A percentile compares a stretch with the other conserved stretches of the same genome.
phyloP scores from a whole-genome alignment of 2,113 vertebrate species.

The Calonectris borealis region DNA sequence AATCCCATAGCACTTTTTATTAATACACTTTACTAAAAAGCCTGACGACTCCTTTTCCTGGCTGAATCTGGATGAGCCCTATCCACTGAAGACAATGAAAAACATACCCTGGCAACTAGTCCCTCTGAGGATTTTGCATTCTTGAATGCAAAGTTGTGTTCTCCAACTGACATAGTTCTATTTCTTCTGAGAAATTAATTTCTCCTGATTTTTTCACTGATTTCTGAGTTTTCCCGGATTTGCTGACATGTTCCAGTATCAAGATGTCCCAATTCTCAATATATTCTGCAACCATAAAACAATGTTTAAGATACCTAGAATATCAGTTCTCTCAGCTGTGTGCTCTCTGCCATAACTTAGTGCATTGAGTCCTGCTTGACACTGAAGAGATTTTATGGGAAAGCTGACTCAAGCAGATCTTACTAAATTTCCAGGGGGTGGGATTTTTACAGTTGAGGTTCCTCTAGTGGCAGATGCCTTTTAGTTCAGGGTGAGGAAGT shows the following conservation, averaged over 20 bases:
- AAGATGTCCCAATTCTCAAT: neutral
- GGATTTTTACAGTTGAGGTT: neutral
- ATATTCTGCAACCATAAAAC: neutral
- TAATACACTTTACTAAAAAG: neutral
- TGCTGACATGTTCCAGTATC: neutral
- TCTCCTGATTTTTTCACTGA: neutral
- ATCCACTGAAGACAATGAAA: neutral
- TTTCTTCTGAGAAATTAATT: neutral
- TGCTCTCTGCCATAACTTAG: neutral
- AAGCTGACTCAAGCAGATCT: neutral
- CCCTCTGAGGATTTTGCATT: neutral
- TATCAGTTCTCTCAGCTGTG: neutral
- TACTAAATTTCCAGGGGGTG: neutral
- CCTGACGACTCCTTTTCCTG: neutral
- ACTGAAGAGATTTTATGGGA: neutral
- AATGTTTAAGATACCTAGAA: neutral
- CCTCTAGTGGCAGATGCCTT: neutral
- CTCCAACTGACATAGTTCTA: neutral
- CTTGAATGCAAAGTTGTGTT: neutral
- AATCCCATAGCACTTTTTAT: neutral
- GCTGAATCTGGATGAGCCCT: neutral
- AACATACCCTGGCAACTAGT: neutral
- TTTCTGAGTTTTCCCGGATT: neutral
- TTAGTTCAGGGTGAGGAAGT: neutral
- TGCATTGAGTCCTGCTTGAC: neutral